A percentile compares a stretch with the other conserved stretches of the same genome.
Conservation (phyloP, 1,140 invertebrate genomes). For the Venustaconcha ellipsiformis region DNA sequence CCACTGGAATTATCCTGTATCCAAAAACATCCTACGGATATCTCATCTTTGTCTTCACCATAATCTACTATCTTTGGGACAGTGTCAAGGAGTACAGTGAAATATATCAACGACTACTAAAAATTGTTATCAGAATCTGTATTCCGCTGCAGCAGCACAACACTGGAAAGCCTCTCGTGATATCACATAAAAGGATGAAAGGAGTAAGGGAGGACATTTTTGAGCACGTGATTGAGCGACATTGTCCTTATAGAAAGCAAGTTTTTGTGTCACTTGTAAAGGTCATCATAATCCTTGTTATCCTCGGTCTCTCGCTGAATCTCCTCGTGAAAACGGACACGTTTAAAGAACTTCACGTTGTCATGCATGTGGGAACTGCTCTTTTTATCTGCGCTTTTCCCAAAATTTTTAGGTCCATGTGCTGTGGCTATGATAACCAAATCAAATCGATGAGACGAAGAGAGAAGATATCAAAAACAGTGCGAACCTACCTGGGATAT, state of each 20-base stretch:
- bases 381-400: conserved; percentile 21
- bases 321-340: conserved; percentile 10
- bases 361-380: conserved; percentile 22
- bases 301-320: conserved; percentile 14
- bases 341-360: conserved; percentile 18
- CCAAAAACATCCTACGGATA: conserved; percentile 21
- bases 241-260: conserved; percentile 9
- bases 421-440: background rate
- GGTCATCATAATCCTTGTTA: background rate
- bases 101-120: conserved; percentile 6
- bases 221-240: conserved; percentile 22
- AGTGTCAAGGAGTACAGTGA: conserved; percentile 4
- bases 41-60: conserved; percentile 12
- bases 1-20: conserved; percentile 15
- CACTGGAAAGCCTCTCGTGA: background rate
- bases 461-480: conserved; percentile 1
- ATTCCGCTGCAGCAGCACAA: conserved; percentile 1
- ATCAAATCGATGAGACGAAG: background rate
- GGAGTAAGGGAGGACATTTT: conserved; percentile 7
- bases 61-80: conserved; percentile 17
- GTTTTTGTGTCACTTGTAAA: conserved; percentile 5
- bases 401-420: conserved; percentile 11
- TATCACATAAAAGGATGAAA: background rate
- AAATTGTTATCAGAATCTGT: background rate
- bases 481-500: conserved; percentile 5